Evolutionary conservation across 2,888 invertebrate species (phyloP).

Genomic region (Strigamia maritima): DNA sequence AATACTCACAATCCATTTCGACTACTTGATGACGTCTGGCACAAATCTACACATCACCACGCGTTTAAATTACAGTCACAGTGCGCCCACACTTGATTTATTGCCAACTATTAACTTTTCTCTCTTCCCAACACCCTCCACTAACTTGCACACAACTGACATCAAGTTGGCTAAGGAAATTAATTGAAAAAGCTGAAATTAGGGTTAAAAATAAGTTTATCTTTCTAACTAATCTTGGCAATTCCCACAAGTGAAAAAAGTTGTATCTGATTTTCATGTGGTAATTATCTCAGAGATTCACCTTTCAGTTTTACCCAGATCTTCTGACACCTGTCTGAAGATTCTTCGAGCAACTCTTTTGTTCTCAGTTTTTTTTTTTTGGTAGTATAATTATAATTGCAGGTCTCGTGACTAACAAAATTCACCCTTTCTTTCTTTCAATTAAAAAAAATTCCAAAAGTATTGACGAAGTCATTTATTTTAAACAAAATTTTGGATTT

Average conservation of each 20-base stretch:
- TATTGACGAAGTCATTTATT: too few relatives aligned
- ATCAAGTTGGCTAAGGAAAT: background rate
- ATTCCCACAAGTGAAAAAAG: background rate
- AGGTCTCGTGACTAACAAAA: background rate
- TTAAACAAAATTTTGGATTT: too few relatives aligned
- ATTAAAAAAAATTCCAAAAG: too few relatives aligned
- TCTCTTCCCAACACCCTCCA: background rate
- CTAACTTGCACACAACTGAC: background rate
- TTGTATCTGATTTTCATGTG: background rate
- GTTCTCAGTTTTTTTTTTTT: background rate
- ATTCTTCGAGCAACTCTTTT: background rate
- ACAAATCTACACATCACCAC: background rate
- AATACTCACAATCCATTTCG: background rate
- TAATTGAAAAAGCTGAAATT: background rate
- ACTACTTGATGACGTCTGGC: background rate
- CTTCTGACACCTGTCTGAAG: background rate
- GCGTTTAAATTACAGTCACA: background rate
- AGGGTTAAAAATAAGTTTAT: background rate
- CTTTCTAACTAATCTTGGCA: background rate
- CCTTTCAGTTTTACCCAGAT: background rate
- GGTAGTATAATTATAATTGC: background rate
- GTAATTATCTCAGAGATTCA: background rate
- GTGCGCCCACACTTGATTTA: background rate
- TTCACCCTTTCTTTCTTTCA: too few relatives aligned
- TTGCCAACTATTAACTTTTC: background rate